Conservation (phyloP, 2,113 vertebrate species). For the Hypocryptadius cinnamomeus region DNA sequence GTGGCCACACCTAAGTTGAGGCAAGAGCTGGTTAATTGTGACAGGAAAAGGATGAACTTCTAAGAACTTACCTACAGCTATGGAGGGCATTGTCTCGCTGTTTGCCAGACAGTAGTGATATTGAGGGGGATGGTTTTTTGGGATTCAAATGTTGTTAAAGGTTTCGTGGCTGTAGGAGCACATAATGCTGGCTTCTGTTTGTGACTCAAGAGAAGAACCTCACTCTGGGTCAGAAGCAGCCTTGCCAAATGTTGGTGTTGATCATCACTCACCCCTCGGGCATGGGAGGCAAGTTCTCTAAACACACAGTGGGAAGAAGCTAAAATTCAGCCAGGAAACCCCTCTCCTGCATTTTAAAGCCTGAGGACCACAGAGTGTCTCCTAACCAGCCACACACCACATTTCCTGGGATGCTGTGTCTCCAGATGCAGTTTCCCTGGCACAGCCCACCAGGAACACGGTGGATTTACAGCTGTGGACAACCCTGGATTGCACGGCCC, state of each 20-base stretch:
- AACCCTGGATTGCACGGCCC: rapidly evolving
- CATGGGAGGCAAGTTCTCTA: not conserved
- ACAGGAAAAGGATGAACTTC: not conserved
- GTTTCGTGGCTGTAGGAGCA: not conserved
- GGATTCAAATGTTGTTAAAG: not conserved
- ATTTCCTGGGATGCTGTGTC: not conserved
- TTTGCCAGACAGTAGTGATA: not conserved
- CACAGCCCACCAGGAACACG: not conserved
- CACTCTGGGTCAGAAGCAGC: not conserved
- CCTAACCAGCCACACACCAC: not conserved
- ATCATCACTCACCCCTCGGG: not conserved
- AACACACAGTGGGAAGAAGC: not conserved
- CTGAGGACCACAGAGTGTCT: not conserved
- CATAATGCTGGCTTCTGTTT: not conserved
- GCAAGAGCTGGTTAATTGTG: not conserved
- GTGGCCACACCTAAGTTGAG: not conserved
- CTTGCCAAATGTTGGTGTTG: not conserved
- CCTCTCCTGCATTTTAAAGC: not conserved
- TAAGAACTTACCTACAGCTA: not conserved
- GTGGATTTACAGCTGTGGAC: not conserved
- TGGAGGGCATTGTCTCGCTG: not conserved
- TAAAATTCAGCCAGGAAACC: not conserved
- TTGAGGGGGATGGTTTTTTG: not conserved
- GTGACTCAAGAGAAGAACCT: not conserved
- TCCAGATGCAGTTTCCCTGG: not conserved